These are phyloP conservation scores for Phortica variegata DNA, from an alignment of 1,140 invertebrate genomes.

Conservation along the genomic window DNA sequence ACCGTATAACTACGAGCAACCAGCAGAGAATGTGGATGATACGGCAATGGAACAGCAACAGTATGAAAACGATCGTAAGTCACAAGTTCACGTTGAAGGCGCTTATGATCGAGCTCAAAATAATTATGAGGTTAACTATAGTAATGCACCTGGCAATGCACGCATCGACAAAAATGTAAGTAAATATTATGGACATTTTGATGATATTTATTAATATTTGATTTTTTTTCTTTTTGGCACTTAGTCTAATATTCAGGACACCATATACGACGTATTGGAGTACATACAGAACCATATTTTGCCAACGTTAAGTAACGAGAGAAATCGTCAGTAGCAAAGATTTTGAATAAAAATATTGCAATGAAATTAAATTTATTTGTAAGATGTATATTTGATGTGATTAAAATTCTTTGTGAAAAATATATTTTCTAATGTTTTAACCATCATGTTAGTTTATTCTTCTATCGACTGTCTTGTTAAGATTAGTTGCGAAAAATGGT, in stretches of 20 bases:
- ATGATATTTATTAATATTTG: neutral
- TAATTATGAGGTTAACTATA: neutral
- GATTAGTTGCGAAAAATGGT: no score
- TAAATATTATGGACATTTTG: neutral
- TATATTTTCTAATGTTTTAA: no score
- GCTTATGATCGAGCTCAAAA: neutral
- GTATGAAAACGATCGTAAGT: neutral
- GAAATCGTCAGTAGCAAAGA: neutral
- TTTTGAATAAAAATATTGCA: neutral
- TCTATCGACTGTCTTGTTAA: no score
- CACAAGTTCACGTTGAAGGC: neutral
- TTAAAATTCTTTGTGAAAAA: no score
- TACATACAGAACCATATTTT: constrained; percentile 42
- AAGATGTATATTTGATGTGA: no score
- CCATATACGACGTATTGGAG: constrained; percentile 40
- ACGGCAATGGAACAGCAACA: constrained; percentile 1
- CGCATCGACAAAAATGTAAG: constrained; percentile 30
- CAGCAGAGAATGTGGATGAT: no score
- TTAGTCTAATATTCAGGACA: constrained; percentile 16
- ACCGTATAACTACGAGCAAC: constrained; percentile 28
- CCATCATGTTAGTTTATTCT: no score
- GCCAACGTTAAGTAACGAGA: constrained; percentile 21
- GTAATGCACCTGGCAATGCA: constrained; percentile 10
- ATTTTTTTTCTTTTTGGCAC: neutral
- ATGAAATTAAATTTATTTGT: neutral